phyloP scores from a whole-genome alignment of 2,797 vertebrate genomes.

The Ataeniobius toweri region DNA sequence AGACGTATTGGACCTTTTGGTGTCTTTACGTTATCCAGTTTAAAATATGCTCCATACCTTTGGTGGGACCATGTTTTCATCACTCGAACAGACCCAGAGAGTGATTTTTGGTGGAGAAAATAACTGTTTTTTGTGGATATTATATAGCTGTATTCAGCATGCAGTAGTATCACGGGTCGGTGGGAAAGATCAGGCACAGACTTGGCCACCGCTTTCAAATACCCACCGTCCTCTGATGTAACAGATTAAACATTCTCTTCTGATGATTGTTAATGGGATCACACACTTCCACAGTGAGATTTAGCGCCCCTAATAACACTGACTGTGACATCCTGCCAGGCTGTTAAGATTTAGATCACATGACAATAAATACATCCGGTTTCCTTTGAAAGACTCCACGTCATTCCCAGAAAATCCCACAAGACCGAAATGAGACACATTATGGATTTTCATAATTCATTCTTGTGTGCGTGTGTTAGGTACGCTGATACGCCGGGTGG shows the following conservation, averaged over 20 bases:
- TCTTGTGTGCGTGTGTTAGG: slow-evolving; percentile 70
- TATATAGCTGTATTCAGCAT: not conserved
- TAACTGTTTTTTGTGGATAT: not conserved
- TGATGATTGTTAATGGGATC: slow-evolving; percentile 17
- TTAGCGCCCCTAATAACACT: not conserved
- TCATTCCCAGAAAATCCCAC: not conserved
- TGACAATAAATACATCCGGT: not conserved
- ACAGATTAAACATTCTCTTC: slow-evolving; percentile 24
- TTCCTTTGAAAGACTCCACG: not conserved
- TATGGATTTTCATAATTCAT: not conserved
- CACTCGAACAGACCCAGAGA: slow-evolving; percentile 32
- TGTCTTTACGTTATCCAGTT: slow-evolving; percentile 31
- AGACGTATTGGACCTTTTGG: slow-evolving; percentile 55
- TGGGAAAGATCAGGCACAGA: slow-evolving; percentile 18
- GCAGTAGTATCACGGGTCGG: slow-evolving; percentile 14
- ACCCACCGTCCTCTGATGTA: slow-evolving; percentile 25
- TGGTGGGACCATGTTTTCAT: slow-evolving; percentile 27
- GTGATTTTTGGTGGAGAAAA: not conserved
- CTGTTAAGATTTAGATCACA: not conserved
- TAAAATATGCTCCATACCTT: not conserved
- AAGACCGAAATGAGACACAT: not conserved
- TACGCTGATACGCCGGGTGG: slow-evolving; percentile 74
- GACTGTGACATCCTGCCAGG: not conserved
- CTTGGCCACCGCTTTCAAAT: slow-evolving; percentile 33
- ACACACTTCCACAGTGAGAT: slow-evolving; percentile 4